Conservation (phyloP, 2,888 invertebrate species). For the Diarsia rubi region DNA sequence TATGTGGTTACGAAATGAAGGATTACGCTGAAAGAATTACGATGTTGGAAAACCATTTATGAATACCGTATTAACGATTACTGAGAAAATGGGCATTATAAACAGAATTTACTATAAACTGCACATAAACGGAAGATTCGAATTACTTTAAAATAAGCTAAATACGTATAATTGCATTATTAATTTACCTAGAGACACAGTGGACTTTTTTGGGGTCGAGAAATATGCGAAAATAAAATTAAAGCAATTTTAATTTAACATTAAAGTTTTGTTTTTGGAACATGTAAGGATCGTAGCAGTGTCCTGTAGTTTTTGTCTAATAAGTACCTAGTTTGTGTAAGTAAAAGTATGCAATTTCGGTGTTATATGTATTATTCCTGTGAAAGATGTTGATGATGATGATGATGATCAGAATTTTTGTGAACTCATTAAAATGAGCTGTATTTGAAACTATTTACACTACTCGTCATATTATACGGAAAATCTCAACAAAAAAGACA, state of each 20-base stretch:
- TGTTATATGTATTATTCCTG: neutral
- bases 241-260: neutral
- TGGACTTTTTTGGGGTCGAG: neutral
- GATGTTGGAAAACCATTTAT: constrained; percentile 1
- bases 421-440: constrained; percentile 10
- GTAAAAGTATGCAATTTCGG: too few species aligned
- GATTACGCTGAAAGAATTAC: constrained; percentile 13
- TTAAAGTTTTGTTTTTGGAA: neutral
- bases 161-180: neutral
- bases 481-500: constrained; percentile 4
- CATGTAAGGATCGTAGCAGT: neutral
- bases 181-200: neutral
- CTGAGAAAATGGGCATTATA: neutral
- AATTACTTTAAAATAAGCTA: neutral
- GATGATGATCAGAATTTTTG: neutral
- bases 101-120: neutral
- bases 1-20: constrained; percentile 8
- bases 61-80: neutral
- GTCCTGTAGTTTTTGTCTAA: neutral
- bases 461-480: constrained; percentile 4
- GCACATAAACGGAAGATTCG: neutral
- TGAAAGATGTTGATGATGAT: neutral
- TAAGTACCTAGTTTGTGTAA: neutral
- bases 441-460: neutral
- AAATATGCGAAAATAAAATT: neutral